Percentiles rank a stretch among this genome's conserved stretches.
Evolutionary conservation across 2,797 vertebrate species (phyloP).

Genomic region (Champsocephalus esox): DNA sequence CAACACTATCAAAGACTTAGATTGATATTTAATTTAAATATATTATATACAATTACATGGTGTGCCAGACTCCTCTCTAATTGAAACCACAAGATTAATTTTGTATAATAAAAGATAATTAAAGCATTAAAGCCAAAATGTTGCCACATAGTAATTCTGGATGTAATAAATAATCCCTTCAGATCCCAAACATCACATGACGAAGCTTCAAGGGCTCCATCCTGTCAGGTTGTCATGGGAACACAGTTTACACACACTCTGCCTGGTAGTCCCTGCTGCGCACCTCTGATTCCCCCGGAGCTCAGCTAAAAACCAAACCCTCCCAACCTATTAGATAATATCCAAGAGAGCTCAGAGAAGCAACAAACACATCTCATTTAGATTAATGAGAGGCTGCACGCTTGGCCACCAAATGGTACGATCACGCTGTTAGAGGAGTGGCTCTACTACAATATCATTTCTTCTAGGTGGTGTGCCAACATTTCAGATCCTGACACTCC

Average conservation of each 20-base stretch:
- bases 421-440: conserved; percentile 77
- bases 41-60: neutral
- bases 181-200: conserved; percentile 88
- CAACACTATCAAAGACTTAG: neutral
- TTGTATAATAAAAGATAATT: conserved; percentile 1
- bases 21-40: conserved; percentile 9
- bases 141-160: neutral
- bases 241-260: conserved; percentile 83
- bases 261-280: conserved; percentile 88
- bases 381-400: conserved; percentile 74
- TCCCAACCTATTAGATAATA: conserved; percentile 54
- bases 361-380: conserved; percentile 72
- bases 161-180: conserved; percentile 72
- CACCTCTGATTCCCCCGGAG: conserved; percentile 71
- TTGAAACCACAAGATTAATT: neutral
- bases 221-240: conserved; percentile 91
- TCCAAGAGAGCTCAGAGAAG: conserved; percentile 44
- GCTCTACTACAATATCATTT: conserved; percentile 78
- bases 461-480: conserved; percentile 53
- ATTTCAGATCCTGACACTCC: neutral
- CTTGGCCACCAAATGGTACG: conserved; percentile 66
- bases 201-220: conserved; percentile 91
- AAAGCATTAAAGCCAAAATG: conserved; percentile 10
- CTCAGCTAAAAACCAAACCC: conserved; percentile 61
- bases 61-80: conserved; percentile 2